A percentile compares a stretch with the other conserved stretches of the same genome.
Evolutionary conservation across 2,797 vertebrate species (phyloP).

Genomic region (Pteropus rufus): DNA sequence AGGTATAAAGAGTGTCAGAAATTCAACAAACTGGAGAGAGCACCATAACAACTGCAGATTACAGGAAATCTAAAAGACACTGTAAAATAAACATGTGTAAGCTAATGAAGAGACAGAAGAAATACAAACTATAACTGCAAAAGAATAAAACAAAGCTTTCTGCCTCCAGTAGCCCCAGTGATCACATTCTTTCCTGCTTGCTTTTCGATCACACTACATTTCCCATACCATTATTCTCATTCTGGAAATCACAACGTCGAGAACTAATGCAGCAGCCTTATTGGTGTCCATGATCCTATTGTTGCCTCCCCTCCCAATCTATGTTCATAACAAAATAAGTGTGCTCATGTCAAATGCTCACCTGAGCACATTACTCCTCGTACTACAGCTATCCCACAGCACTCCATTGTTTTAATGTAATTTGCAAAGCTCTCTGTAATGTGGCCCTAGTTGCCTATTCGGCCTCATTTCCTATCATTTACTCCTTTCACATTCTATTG

Average conservation of each 20-base stretch:
- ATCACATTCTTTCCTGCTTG: neutral
- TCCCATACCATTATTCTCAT: neutral
- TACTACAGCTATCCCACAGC: neutral
- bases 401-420: neutral
- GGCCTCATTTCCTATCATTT: neutral
- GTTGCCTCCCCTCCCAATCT: neutral
- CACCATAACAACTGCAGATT: neutral
- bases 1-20: neutral
- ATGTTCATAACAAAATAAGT: neutral
- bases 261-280: neutral
- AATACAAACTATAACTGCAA: neutral
- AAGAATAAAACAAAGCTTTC: neutral
- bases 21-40: neutral
- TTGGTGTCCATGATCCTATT: neutral
- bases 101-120: neutral
- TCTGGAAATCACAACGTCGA: neutral
- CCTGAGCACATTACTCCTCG: neutral
- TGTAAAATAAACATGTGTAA: neutral
- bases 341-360: neutral
- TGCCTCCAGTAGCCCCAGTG: neutral
- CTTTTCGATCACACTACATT: neutral
- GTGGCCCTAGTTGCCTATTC: neutral
- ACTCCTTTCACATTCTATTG: neutral
- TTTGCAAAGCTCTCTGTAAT: neutral
- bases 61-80: neutral